phyloP scores from a whole-genome alignment of 2,113 vertebrate genomes.

The Mellivora capensis region DNA sequence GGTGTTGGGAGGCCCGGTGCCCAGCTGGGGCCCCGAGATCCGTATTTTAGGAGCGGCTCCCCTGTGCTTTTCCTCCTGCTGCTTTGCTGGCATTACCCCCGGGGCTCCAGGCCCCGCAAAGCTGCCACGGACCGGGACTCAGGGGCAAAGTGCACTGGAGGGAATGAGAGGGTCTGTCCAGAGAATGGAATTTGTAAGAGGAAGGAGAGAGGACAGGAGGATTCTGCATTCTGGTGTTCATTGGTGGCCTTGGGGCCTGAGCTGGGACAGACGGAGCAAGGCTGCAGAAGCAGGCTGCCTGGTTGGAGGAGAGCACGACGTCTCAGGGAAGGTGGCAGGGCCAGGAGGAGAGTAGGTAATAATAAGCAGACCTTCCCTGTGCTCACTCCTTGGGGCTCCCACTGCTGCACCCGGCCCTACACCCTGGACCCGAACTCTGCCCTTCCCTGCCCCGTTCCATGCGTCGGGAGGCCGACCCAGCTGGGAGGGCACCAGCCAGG shows the following conservation, averaged over 20 bases:
- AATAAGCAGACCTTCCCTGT: not conserved
- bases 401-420: rapidly evolving
- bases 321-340: rapidly evolving
- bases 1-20: too few relatives aligned
- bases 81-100: not conserved
- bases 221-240: not conserved
- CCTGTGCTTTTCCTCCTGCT: not conserved
- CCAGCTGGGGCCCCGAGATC: not conserved
- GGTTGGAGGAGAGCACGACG: too few relatives aligned
- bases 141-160: not conserved
- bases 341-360: not conserved
- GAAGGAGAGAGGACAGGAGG: not conserved
- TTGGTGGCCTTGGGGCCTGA: not conserved
- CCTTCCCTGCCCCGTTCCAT: not conserved
- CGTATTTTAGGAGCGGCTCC: not conserved
- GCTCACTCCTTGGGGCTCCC: not conserved
- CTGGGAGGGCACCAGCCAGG: too few relatives aligned
- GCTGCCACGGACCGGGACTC: not conserved
- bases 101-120: not conserved
- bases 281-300: not conserved
- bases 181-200: not conserved
- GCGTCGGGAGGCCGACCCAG: not conserved
- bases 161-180: not conserved
- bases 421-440: not conserved
- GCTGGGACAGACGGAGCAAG: not conserved